Evolutionary conservation across 2,113 vertebrate genomes (phyloP), one percentile per base, ranked within the genome.

Genomic region (Plotosus lineatus): DNA sequence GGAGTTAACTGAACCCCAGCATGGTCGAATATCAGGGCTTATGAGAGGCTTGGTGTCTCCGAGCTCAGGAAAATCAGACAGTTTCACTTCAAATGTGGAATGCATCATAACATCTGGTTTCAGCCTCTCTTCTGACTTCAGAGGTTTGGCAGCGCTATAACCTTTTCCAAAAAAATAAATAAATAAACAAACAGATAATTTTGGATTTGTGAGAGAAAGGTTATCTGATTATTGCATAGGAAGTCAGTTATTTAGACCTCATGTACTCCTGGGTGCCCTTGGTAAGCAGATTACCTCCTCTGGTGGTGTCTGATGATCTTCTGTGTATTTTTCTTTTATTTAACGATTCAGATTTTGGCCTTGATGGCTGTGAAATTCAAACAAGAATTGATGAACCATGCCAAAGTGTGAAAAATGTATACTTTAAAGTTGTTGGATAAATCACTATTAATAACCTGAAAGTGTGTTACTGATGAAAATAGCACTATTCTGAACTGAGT

Each of bases 51-150:
- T 51, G 19, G 31, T 1, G 28, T 73, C 78, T 71, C 85, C 79
- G 42, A 94, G 72, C 79, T 92, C 89, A 1, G 93, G 92, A 77
- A 93, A 94, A 80, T 94, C 93, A 0, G 84, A 84, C 83, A 91
- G 88, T 56, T 92, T 92, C 23, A 93, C 90, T 66, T 94, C 90
- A 86, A 93, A 94, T 0, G 82, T 75, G 44, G 56, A 51, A 6
- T 21, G 31, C 26, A 80, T 79, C 0, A 26, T 14, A 38, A 83
- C 68, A 6, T 51, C 55, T 10, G 77, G 58, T 76, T 77, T 87
- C 8, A 75, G 40, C 42, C 42, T 88, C 31, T 82, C 85, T 53
- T 86, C 77, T 11, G 78, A 81, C 71, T 78, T 80, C 0, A 72
- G 80, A 66, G 88, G 88, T 77, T 82, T 88, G 63, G 68, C 42